phyloP scores from a whole-genome alignment of 2,888 invertebrate species.

The Apamea monoglypha region DNA sequence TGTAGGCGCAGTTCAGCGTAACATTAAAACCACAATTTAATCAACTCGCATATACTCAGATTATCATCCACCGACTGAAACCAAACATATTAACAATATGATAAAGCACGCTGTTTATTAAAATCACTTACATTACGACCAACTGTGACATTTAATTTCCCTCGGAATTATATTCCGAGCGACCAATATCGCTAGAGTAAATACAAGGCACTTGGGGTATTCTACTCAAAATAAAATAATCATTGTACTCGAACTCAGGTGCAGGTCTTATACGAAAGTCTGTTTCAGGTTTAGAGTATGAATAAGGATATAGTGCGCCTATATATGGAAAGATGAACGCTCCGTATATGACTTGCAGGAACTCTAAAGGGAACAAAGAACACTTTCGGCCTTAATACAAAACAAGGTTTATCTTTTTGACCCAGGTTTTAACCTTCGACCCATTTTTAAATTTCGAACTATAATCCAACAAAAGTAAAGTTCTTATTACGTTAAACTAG shows the following conservation, averaged over 20 bases:
- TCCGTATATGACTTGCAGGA: not conserved
- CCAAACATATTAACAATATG: constrained; percentile 55
- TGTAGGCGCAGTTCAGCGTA: constrained; percentile 14
- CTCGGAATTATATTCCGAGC: constrained; percentile 38
- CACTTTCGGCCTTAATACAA: not conserved
- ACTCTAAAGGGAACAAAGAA: not conserved
- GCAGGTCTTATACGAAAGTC: constrained; percentile 41
- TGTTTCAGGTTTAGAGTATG: constrained; percentile 32
- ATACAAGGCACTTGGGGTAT: constrained; percentile 35
- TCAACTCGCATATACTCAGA: constrained; percentile 34
- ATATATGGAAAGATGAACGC: constrained; percentile 4
- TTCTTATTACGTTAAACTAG: not conserved
- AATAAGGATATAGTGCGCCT: constrained; percentile 25
- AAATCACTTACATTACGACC: constrained; percentile 57
- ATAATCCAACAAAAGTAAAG: not conserved
- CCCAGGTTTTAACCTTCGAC: not conserved
- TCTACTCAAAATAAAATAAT: constrained; percentile 49
- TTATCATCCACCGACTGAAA: constrained; percentile 35
- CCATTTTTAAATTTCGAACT: not conserved
- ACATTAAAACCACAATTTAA: constrained; percentile 33
- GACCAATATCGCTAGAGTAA: constrained; percentile 44
- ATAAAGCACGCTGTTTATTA: constrained; percentile 50
- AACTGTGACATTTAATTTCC: constrained; percentile 57
- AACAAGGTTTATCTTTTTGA: not conserved
- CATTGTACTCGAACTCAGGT: constrained; percentile 43